A percentile compares a stretch with the other conserved stretches of the same genome.
phyloP scores from a whole-genome alignment of 2,113 vertebrate species.

The Thomomys bottae region DNA sequence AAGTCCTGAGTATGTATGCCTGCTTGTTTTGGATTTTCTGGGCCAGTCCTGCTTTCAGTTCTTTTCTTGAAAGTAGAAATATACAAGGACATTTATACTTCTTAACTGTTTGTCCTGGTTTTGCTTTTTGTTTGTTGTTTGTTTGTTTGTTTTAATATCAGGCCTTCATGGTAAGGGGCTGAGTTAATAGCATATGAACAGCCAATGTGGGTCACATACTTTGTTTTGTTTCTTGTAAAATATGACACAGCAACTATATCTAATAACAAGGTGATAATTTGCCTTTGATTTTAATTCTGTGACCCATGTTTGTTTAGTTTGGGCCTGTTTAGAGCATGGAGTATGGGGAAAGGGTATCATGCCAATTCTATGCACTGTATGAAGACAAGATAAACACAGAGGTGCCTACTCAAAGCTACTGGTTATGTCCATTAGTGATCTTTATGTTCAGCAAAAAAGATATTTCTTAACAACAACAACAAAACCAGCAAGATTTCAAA shows the following conservation, averaged over 20 bases:
- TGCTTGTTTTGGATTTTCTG: slow-evolving; percentile 40
- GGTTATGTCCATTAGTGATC: background rate
- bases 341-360: background rate
- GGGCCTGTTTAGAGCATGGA: background rate
- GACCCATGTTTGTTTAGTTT: slow-evolving; percentile 5
- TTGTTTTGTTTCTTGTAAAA: background rate
- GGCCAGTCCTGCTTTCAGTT: background rate
- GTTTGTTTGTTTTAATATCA: background rate
- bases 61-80: background rate
- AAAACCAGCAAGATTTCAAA: background rate
- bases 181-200: background rate
- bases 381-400: background rate
- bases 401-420: background rate
- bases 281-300: slow-evolving; percentile 34
- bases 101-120: background rate
- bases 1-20: background rate
- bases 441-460: background rate
- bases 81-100: background rate
- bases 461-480: background rate
- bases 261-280: background rate
- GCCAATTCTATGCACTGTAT: background rate
- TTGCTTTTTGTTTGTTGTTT: background rate
- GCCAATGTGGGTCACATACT: background rate
- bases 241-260: background rate
- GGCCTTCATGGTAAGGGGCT: background rate